phyloP scores from a whole-genome alignment of 2,113 vertebrate genomes.

The Rostratula benghalensis region DNA sequence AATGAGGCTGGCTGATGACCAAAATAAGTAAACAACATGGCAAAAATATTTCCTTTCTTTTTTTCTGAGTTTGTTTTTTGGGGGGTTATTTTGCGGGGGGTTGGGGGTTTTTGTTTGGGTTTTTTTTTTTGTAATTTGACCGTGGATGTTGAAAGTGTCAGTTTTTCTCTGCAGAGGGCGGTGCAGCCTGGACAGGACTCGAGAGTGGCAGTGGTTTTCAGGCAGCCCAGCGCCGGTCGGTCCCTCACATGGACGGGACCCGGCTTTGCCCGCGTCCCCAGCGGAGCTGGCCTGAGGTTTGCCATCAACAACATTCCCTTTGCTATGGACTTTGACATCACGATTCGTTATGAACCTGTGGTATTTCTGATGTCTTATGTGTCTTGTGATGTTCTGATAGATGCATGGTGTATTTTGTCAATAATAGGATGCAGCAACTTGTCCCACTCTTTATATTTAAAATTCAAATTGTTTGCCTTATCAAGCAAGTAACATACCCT shows the following conservation, averaged over 20 bases:
- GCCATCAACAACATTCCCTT: slow-evolving; percentile 77
- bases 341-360: slow-evolving; percentile 82
- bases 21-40: neutral
- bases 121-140: neutral
- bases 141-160: neutral
- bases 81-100: no score
- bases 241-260: slow-evolving; percentile 81
- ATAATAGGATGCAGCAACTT: neutral
- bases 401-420: neutral
- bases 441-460: neutral
- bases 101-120: no score
- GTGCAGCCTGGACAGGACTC: slow-evolving; percentile 52
- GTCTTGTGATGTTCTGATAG: neutral
- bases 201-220: slow-evolving; percentile 68
- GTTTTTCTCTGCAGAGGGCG: slow-evolving; percentile 19
- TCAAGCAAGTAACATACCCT: neutral
- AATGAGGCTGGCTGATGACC: neutral
- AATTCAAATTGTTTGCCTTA: neutral
- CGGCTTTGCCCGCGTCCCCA: slow-evolving; percentile 79
- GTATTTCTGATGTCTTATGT: slow-evolving; percentile 49
- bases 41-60: neutral
- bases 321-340: slow-evolving; percentile 81
- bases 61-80: neutral
- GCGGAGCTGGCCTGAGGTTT: slow-evolving; percentile 83
- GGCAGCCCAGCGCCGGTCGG: slow-evolving; percentile 50